Base-by-base conservation (phyloP, 2,797 vertebrate genomes). In the Myripristis jacobus region DNA sequence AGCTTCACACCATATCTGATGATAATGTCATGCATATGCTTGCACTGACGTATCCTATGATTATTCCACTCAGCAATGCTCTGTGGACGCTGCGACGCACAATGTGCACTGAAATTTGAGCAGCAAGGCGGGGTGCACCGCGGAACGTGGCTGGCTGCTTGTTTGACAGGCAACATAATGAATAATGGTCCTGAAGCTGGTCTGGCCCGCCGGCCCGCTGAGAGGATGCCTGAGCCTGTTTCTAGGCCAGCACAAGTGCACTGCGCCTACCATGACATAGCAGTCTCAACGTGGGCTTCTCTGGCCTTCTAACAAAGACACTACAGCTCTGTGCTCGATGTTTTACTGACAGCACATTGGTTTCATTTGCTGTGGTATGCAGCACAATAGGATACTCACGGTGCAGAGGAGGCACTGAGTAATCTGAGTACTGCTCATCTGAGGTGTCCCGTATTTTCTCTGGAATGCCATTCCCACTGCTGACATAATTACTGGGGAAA, bases 401-500 rank as follows among this genome's bases (percentile, higher is more conserved):
- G 88, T 94, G 92, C 80, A 95, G 88, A 59, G 89, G 86, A 62
- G 94, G 93, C 41, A 95, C 91, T 1, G 93, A 66, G 85, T 83
- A 93, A 19, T 87, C 90, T 25, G 89, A 25, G 82, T 93, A 94
- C 82, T 92, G 91, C 85, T 94, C 95, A 75, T 76, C 90, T 64
- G 89, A 80, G 18, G 83, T 81, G 68, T 91, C 91, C 85, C 91
- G 95, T 66, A 93, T 93, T 62, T 95, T 94, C 84, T 94, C 93
- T 79, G 93, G 92, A 19, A 95, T 94, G 86, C 94, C 88, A 51
- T 90, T 92, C 65, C 94, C 94, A 78, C 85, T 94, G 89, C 95
- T 96, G 90, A 98, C 97, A 91, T 98, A 98, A 89, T 98, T 98
- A 87, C 95, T 95, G 71, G 97, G 97, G 90, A 95, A 95, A 57